Evolutionary conservation across 2,113 vertebrate species (phyloP).

Genomic region (Sinocyclocheilus maitianheensis): DNA sequence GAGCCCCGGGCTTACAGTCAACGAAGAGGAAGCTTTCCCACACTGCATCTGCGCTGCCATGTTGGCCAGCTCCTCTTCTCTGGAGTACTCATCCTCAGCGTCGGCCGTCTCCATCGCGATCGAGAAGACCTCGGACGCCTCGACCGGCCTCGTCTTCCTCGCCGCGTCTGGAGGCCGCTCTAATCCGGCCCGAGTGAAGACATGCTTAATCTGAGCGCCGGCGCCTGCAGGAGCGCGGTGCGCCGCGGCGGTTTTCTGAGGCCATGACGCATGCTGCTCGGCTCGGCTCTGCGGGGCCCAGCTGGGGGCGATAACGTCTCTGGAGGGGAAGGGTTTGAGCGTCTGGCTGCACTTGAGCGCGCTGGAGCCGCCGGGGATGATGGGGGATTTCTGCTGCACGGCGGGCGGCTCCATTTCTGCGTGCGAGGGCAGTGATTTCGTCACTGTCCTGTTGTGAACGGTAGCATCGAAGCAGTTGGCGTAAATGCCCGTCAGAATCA

Average conservation of each 20-base stretch:
- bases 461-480: constrained; percentile 71
- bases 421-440: constrained; percentile 73
- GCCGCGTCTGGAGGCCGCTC: constrained; percentile 44
- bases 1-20: constrained; percentile 26
- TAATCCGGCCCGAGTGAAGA: constrained; percentile 60
- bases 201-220: constrained; percentile 67
- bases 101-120: constrained; percentile 97
- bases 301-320: constrained; percentile 72
- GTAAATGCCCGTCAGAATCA: constrained; percentile 92
- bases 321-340: constrained; percentile 77
- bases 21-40: constrained; percentile 56
- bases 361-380: constrained; percentile 73
- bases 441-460: constrained; percentile 69
- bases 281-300: constrained; percentile 64
- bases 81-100: constrained; percentile 88
- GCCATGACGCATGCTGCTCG: constrained; percentile 44
- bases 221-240: constrained; percentile 63
- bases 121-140: constrained; percentile 82
- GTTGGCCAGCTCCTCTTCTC: constrained; percentile 91
- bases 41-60: constrained; percentile 86
- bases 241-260: constrained; percentile 58
- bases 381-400: constrained; percentile 63
- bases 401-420: constrained; percentile 77
- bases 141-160: constrained; percentile 58
- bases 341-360: constrained; percentile 72